Base-by-base conservation (phyloP, 2,113 vertebrate genomes). In the Lota lota region DNA sequence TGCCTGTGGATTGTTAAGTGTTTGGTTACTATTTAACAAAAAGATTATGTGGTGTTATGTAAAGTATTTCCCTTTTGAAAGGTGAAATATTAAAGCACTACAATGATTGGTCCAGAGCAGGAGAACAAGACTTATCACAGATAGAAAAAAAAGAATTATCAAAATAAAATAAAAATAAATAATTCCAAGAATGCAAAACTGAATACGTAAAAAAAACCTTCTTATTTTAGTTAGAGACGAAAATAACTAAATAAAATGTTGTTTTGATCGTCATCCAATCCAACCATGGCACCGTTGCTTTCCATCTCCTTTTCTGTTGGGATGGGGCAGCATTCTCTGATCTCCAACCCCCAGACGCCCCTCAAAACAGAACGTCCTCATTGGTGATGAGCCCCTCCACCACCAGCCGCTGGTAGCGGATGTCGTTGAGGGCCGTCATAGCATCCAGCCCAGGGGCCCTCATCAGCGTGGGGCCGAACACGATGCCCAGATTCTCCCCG, bases 341-440 rank as follows among this genome's bases (percentile, higher is more conserved):
- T 47, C 22, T 57, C 24, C 22, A 11, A 24, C 56, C 57, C 11
- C 63, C 14, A 1, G 33, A 15, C n/a, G 1, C 79, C 80, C 80
- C 88, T 92, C 88, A 92, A 86, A 98, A 98, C 89, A 98, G 90
- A 90, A 98, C 94, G 80, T 98, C 96, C 88, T 98, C 96, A 17
- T 98, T 94, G 89, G 94, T 95, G 83, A 98, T 98, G 79, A 98
- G 95, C 73, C 92, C 92, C 85, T 98, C 95, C 83, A 98, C 94
- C 88, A 98, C 94, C 73, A 95, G 95, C 93, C 95, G 95, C 92
- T 98, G 96, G 85, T 96, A 97, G 65, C 96, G 91, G 86, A 98
- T 96, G 84, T 98, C 95, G 2, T 97, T 97, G 83, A 98, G 77
- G 0, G 96, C 95, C 0, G 95, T 95, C 95, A 97, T 96, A 0